Conservation (phyloP, 2,113 vertebrate species). For the Oncorhynchus gorbuscha region DNA sequence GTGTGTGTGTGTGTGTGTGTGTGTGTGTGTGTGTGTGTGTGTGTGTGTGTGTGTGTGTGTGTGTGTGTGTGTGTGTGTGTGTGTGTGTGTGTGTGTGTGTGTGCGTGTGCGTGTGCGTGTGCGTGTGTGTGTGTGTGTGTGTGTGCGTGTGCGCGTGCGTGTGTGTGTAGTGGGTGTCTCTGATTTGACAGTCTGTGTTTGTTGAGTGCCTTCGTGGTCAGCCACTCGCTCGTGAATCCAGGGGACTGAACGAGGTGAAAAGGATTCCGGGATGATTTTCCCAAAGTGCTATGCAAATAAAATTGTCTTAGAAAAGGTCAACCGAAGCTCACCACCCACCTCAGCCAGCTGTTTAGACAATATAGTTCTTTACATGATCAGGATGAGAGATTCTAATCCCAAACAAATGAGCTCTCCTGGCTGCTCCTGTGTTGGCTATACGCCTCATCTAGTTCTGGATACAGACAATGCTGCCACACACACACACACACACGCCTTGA, state of each 20-base stretch:
- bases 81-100: no score
- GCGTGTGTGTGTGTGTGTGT: no score
- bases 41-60: no score
- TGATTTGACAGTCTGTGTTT: conserved; percentile 67
- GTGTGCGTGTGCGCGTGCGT: no score
- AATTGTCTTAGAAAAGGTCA: conserved; percentile 45
- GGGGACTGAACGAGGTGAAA: conserved; percentile 29
- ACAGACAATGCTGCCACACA: conserved; percentile 33
- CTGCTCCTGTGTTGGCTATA: conserved; percentile 36
- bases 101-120: no score
- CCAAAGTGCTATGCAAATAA: conserved; percentile 52
- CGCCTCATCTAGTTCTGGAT: conserved; percentile 26
- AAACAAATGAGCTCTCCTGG: conserved; percentile 56
- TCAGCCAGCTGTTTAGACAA: conserved; percentile 58
- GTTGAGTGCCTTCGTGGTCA: conserved; percentile 65
- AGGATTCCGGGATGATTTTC: conserved; percentile 36
- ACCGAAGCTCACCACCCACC: conserved; percentile 32
- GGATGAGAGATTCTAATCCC: conserved; percentile 57
- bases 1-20: no score
- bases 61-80: no score
- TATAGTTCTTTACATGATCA: conserved; percentile 47
- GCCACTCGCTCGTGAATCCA: conserved; percentile 55
- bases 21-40: no score
- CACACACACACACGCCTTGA: neutral
- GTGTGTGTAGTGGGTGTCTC: conserved; percentile 41